A percentile compares a stretch with the other conserved stretches of the same genome.
phyloP scores from a whole-genome alignment of 2,888 invertebrate genomes.

The Idaea aversata region DNA sequence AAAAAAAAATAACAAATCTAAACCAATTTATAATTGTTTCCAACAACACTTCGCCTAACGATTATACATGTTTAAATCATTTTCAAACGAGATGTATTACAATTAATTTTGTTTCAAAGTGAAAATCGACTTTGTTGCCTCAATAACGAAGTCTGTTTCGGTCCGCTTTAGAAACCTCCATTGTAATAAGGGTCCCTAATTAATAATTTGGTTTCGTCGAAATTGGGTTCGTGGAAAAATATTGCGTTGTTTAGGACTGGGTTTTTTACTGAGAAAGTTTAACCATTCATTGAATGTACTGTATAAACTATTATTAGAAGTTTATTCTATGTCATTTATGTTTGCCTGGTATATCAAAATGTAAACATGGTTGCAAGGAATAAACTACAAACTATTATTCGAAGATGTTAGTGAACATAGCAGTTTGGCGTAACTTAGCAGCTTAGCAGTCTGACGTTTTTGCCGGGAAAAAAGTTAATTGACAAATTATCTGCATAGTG shows the following conservation, averaged over 20 bases:
- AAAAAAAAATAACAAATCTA: background rate
- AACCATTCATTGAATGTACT: too few relatives aligned
- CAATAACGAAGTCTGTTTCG: background rate
- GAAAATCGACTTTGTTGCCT: background rate
- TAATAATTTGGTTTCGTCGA: background rate
- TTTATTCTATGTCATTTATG: too few relatives aligned
- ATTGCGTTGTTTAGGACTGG: background rate
- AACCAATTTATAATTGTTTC: background rate
- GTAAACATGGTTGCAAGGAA: too few relatives aligned
- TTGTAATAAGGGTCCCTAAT: background rate
- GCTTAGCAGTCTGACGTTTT: too few relatives aligned
- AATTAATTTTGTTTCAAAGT: background rate
- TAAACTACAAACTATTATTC: background rate
- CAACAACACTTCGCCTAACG: background rate
- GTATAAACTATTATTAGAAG: too few relatives aligned
- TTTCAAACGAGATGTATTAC: background rate
- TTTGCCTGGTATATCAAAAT: too few relatives aligned
- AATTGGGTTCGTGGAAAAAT: background rate
- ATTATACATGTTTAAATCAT: background rate
- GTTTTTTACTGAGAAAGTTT: background rate
- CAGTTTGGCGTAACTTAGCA: too few relatives aligned
- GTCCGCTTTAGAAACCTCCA: background rate
- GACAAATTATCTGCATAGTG: too few relatives aligned
- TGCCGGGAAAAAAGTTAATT: too few relatives aligned
- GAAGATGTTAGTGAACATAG: too few relatives aligned